These are phyloP conservation scores for Maniola jurtina DNA, from an alignment of 1,140 invertebrate species.

Conservation along the genomic window DNA sequence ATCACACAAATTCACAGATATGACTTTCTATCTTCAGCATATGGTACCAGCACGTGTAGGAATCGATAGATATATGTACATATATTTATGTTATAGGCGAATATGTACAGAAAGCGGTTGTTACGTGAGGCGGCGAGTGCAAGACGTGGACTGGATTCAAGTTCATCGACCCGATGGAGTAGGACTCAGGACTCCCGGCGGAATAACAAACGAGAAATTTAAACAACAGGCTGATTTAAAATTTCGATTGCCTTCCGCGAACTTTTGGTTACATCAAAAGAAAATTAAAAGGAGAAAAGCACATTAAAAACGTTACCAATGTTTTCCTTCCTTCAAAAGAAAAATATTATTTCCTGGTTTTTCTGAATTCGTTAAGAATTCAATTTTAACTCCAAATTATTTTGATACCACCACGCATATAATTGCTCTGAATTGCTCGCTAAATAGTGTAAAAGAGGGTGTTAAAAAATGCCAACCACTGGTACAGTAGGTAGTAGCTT, in stretches of 20 bases:
- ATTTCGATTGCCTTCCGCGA: conserved; percentile 13
- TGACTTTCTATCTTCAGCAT: not conserved
- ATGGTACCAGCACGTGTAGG: not conserved
- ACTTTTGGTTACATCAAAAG: conserved; percentile 3
- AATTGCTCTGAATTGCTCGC: too few relatives aligned
- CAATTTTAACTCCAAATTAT: too few relatives aligned
- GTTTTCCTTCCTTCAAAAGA: too few relatives aligned
- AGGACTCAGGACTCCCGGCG: conserved; percentile 60
- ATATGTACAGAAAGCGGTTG: conserved; percentile 52
- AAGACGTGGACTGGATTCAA: conserved; percentile 70
- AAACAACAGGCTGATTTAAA: conserved; percentile 17
- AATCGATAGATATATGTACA: not conserved
- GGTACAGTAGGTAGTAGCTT: too few relatives aligned
- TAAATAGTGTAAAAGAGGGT: too few relatives aligned
- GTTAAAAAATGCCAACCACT: too few relatives aligned
- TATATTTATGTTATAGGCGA: conserved; percentile 29
- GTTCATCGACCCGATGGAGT: conserved; percentile 61
- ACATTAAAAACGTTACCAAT: not conserved
- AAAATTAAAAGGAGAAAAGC: not conserved
- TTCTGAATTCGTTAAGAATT: too few relatives aligned
- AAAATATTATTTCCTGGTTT: too few relatives aligned
- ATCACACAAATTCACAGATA: not conserved
- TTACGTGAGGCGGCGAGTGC: conserved; percentile 65
- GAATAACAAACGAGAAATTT: conserved; percentile 23
- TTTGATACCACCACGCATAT: too few relatives aligned